Evolutionary conservation across 2,797 vertebrate genomes (phyloP).

Genomic region (Rousettus madagascariensis): DNA sequence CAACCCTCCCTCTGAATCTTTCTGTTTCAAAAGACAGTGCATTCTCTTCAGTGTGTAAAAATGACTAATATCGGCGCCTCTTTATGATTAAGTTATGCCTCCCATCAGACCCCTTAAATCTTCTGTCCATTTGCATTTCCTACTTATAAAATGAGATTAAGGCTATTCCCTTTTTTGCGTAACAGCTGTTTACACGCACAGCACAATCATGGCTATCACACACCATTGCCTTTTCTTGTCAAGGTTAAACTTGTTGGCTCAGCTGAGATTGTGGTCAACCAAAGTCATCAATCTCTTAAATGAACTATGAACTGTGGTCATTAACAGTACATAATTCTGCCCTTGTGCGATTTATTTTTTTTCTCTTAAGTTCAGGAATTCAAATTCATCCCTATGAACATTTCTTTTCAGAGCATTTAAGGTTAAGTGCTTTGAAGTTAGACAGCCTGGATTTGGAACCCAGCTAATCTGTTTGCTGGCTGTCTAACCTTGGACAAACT

Average conservation of each 20-base stretch:
- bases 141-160: neutral
- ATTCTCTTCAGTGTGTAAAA: neutral
- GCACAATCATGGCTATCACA: neutral
- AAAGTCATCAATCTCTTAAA: neutral
- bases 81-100: neutral
- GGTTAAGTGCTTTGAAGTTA: neutral
- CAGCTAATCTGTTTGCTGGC: slow-evolving; percentile 12
- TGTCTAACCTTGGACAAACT: neutral
- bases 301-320: neutral
- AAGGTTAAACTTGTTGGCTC: neutral
- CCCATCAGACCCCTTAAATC: neutral
- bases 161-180: neutral
- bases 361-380: neutral
- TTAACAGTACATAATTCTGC: neutral
- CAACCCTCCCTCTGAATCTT: neutral
- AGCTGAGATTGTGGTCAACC: neutral
- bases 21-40: slow-evolving; percentile 37
- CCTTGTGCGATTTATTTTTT: neutral
- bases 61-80: neutral
- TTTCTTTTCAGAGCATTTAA: slow-evolving; percentile 25
- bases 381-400: neutral
- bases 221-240: neutral
- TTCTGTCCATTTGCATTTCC: neutral
- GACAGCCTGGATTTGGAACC: neutral
- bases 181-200: neutral